Conservation (phyloP, 2,113 vertebrate species). For the Hippocampus guttulatus region DNA sequence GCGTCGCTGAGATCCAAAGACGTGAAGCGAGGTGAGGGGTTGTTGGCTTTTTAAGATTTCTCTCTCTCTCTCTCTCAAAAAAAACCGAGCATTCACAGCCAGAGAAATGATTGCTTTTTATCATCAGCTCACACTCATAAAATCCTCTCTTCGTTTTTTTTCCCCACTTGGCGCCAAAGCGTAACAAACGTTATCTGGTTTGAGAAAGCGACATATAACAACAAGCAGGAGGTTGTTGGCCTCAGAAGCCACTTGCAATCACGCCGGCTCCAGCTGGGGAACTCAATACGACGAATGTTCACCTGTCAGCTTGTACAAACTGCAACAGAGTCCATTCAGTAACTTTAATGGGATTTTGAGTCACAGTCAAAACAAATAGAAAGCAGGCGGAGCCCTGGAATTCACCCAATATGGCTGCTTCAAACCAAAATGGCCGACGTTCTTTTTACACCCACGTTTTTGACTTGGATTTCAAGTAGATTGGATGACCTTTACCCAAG, state of each 20-base stretch:
- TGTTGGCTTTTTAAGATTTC: background rate
- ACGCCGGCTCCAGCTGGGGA: background rate
- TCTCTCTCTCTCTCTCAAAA: background rate
- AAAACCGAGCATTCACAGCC: background rate
- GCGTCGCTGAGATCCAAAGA: slow-evolving; percentile 5
- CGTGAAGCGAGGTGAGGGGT: background rate
- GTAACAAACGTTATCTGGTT: background rate
- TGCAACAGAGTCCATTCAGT: background rate
- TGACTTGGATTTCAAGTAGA: no score
- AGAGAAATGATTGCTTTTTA: slow-evolving; percentile 4
- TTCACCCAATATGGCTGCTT: background rate
- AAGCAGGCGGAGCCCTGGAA: background rate
- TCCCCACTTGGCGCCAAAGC: background rate
- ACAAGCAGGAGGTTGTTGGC: background rate
- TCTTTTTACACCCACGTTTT: no score
- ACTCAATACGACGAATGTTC: background rate
- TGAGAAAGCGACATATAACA: background rate
- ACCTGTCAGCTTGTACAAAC: background rate
- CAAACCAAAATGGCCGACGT: background rate
- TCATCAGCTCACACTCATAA: background rate
- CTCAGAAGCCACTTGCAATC: background rate
- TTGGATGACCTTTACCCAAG: no score
- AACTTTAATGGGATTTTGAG: slow-evolving; percentile 4
- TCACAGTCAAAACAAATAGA: background rate
- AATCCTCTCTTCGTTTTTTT: background rate